Evolutionary conservation across 2,113 vertebrate species (phyloP).

Genomic region (Genyomyrus donnyi): DNA sequence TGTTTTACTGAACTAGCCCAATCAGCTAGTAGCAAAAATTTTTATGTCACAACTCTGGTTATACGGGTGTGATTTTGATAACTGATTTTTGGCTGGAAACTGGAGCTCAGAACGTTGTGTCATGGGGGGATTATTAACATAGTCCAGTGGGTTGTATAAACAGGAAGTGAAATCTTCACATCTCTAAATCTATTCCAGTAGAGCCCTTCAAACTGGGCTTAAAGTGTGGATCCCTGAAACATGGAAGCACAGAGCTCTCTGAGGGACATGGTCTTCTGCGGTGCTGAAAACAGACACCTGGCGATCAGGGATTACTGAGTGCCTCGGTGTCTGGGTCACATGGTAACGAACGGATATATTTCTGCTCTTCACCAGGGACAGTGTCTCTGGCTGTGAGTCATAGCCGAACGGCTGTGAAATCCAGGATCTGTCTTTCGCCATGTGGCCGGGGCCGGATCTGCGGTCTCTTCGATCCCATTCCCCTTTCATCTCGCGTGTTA

Average conservation of each 20-base stretch:
- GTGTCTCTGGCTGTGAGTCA: conserved; percentile 2
- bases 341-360: background rate
- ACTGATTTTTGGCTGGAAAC: background rate
- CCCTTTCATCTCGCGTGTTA: background rate
- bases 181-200: background rate
- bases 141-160: background rate
- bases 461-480: background rate
- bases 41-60: background rate
- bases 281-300: background rate
- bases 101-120: background rate
- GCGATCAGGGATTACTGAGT: background rate
- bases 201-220: background rate
- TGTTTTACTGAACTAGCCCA: background rate
- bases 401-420: background rate
- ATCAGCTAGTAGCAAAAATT: background rate
- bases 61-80: background rate
- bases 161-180: background rate
- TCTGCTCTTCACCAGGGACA: background rate
- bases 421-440: background rate
- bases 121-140: background rate
- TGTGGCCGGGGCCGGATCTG: background rate
- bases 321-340: background rate
- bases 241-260: background rate
- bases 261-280: background rate
- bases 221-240: background rate